Conservation (phyloP, 2,888 invertebrate genomes). For the Callosobruchus maculatus region DNA sequence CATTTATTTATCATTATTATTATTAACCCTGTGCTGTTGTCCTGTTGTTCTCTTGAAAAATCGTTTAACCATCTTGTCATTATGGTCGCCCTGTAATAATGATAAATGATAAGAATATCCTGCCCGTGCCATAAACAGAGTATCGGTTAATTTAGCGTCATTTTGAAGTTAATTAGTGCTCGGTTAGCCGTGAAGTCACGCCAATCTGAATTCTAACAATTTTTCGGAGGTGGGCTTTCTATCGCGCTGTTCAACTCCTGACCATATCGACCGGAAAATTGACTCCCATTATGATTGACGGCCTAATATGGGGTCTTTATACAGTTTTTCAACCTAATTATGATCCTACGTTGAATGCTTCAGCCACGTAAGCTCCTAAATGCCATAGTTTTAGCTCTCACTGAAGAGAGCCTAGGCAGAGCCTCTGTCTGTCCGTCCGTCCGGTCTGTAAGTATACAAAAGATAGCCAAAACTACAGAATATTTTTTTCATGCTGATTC, state of each 20-base stretch:
- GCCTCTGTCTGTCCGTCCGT: too few relatives aligned
- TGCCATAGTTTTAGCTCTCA: too few relatives aligned
- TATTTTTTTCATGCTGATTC: too few relatives aligned
- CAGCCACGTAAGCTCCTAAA: too few relatives aligned
- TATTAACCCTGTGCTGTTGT: too few relatives aligned
- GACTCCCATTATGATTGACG: not conserved
- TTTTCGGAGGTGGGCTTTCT: not conserved
- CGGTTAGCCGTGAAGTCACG: not conserved
- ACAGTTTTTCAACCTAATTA: not conserved
- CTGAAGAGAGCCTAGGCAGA: too few relatives aligned
- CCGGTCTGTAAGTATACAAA: too few relatives aligned
- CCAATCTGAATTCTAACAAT: not conserved
- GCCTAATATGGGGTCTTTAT: not conserved
- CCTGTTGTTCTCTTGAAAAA: too few relatives aligned
- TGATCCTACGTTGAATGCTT: not conserved
- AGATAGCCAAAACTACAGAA: too few relatives aligned
- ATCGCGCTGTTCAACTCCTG: not conserved
- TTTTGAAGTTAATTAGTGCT: not conserved
- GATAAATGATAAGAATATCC: not conserved
- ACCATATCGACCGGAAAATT: not conserved
- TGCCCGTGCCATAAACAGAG: not conserved
- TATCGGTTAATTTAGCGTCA: not conserved
- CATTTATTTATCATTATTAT: too few relatives aligned
- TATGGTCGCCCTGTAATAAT: too few relatives aligned
- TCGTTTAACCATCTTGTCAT: too few relatives aligned